Percentiles rank a stretch among this genome's conserved stretches.
These are phyloP conservation scores for Podocnemis expansa DNA, from an alignment of 2,113 vertebrate species.

Conservation along the genomic window DNA sequence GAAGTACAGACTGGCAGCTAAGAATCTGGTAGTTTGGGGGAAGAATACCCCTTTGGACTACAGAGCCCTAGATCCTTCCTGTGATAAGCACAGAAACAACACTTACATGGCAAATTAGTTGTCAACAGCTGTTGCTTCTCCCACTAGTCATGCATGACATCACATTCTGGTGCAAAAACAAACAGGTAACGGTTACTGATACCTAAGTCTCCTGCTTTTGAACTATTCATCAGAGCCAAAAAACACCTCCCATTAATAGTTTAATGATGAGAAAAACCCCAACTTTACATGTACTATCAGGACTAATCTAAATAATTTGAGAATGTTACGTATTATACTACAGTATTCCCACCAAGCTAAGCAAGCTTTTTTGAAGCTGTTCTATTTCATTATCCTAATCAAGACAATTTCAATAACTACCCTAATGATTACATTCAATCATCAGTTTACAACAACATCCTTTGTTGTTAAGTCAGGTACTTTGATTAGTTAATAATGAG, in stretches of 20 bases:
- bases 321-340: too few relatives aligned
- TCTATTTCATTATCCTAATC: not conserved
- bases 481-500: too few relatives aligned
- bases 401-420: not conserved
- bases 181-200: not conserved
- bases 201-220: not conserved
- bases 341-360: not conserved
- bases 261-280: not conserved
- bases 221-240: not conserved
- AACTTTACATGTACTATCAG: not conserved
- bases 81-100: not conserved
- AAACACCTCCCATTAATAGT: accelerated
- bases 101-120: too few relatives aligned
- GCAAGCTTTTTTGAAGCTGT: not conserved
- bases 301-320: not conserved
- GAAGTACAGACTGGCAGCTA: not conserved
- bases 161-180: not conserved
- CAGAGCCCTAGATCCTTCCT: not conserved
- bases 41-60: not conserved
- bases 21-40: not conserved
- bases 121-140: too few relatives aligned
- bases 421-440: too few relatives aligned
- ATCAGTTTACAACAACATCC: too few relatives aligned
- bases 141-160: too few relatives aligned
- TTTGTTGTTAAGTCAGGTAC: too few relatives aligned